Percentiles rank a stretch among this genome's conserved stretches.
These are phyloP conservation scores for Montipora capitata DNA, from an alignment of 92 coral and sea anemone species.

Conservation along the genomic window DNA sequence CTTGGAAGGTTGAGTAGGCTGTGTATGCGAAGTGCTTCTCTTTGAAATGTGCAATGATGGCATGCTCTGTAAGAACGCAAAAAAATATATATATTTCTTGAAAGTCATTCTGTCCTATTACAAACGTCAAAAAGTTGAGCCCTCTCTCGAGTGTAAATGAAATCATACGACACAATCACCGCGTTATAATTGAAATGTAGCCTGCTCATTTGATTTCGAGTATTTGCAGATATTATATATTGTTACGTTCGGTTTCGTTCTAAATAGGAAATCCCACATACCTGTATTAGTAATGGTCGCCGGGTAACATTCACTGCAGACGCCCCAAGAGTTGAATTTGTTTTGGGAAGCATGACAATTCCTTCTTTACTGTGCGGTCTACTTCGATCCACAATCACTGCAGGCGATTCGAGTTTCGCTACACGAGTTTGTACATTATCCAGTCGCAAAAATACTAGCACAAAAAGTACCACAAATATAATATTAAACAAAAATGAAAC, in stretches of 20 bases:
- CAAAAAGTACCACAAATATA: slow-evolving; percentile 88
- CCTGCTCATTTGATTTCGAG: slow-evolving; percentile 19
- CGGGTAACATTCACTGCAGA: slow-evolving; percentile 18
- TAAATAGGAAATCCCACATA: slow-evolving; percentile 29
- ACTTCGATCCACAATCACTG: neutral
- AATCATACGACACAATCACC: slow-evolving; percentile 28
- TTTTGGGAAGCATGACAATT: neutral
- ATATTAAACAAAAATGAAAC: slow-evolving; percentile 87
- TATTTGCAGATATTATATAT: slow-evolving; percentile 7
- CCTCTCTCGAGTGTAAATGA: neutral
- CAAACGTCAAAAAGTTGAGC: slow-evolving; percentile 42
- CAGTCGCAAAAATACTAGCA: slow-evolving; percentile 87
- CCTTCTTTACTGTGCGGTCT: neutral
- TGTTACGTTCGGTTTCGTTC: slow-evolving; percentile 1
- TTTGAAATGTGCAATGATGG: slow-evolving; percentile 55
- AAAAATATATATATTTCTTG: slow-evolving; percentile 16
- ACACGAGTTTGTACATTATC: slow-evolving; percentile 81
- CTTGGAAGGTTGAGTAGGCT: slow-evolving; percentile 64
- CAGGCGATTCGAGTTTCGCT: slow-evolving; percentile 66
- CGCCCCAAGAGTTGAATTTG: slow-evolving; percentile 5
- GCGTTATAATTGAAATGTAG: neutral
- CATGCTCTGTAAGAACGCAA: slow-evolving; percentile 50
- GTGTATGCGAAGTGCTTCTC: slow-evolving; percentile 68
- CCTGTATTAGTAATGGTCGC: slow-evolving; percentile 23
- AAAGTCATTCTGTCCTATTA: slow-evolving; percentile 33